Evolutionary conservation across 2,797 vertebrate species (phyloP).

Genomic region (Microchirus variegatus): DNA sequence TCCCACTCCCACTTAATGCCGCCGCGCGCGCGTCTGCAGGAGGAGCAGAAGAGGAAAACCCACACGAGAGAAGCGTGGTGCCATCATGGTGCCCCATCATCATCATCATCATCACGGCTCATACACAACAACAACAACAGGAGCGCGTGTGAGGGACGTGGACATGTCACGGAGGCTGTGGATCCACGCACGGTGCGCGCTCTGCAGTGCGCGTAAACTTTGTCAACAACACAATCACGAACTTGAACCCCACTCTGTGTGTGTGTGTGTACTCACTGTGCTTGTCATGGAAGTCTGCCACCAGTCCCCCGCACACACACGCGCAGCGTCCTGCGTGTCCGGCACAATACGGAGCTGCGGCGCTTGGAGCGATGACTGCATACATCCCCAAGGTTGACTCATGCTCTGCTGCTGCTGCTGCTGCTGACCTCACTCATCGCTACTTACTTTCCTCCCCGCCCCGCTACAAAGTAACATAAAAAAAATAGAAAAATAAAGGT

Average conservation of each 20-base stretch:
- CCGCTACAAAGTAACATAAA: conserved; percentile 36
- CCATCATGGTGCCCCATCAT: too few relatives aligned
- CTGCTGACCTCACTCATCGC: conserved; percentile 82
- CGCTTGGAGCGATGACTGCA: conserved; percentile 73
- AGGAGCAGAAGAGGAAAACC: neutral
- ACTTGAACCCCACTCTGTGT: neutral
- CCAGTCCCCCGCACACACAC: conserved; percentile 40
- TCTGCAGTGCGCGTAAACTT: conserved; percentile 60
- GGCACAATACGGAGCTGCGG: conserved; percentile 51
- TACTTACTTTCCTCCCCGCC: conserved; percentile 19
- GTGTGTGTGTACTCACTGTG: conserved; percentile 78
- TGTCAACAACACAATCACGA: conserved; percentile 41
- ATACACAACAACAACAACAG: neutral
- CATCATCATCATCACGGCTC: neutral
- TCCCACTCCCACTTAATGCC: conserved; percentile 73
- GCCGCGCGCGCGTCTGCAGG: conserved; percentile 25
- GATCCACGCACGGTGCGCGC: neutral
- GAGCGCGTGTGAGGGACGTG: neutral
- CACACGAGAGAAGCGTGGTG: neutral
- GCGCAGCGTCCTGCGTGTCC: conserved; percentile 60
- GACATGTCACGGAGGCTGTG: neutral
- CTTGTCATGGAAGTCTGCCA: conserved; percentile 43
- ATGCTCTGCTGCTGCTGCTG: conserved; percentile 64
- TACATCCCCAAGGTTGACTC: conserved; percentile 83
- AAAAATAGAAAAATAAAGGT: conserved; percentile 26